A percentile compares a stretch with the other conserved stretches of the same genome.
Conservation (phyloP, 2,888 invertebrate species). For the Spilosoma lubricipeda region DNA sequence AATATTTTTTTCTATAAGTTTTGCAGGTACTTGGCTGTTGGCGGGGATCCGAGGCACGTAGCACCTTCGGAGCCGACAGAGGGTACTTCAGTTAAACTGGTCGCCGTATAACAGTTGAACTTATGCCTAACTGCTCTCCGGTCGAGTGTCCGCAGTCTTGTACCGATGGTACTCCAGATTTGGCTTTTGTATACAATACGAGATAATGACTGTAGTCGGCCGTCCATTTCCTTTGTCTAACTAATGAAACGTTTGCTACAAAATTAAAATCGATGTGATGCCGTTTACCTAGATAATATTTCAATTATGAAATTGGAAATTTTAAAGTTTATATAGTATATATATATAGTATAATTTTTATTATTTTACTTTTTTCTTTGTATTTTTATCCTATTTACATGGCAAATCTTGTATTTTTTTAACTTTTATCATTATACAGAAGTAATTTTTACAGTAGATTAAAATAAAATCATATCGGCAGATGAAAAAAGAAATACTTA, state of each 20-base stretch:
- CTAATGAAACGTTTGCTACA: background rate
- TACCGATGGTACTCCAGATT: conserved; percentile 67
- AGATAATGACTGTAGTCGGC: conserved; percentile 35
- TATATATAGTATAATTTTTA: too few species aligned
- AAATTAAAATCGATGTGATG: background rate
- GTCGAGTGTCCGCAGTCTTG: conserved; percentile 67
- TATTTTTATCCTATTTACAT: background rate
- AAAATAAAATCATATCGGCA: background rate
- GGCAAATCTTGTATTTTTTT: background rate
- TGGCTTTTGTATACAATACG: conserved; percentile 59
- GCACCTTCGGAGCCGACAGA: conserved; percentile 59
- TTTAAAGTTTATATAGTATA: too few species aligned
- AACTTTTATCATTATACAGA: background rate
- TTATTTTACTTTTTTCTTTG: background rate
- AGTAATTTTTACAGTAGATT: background rate
- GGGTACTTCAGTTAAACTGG: conserved; percentile 67
- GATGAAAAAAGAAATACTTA: too few species aligned
- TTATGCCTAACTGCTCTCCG: conserved; percentile 75
- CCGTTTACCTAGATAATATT: background rate
- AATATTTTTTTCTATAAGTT: conserved; percentile 43
- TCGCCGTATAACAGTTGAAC: conserved; percentile 66
- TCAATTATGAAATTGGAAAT: background rate
- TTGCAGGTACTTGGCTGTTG: conserved; percentile 58
- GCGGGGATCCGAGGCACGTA: conserved; percentile 77
- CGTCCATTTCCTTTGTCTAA: conserved; percentile 14